These are phyloP conservation scores for Leptopterna dolabrata DNA, from an alignment of 2,888 invertebrate species.

Conservation along the genomic window DNA sequence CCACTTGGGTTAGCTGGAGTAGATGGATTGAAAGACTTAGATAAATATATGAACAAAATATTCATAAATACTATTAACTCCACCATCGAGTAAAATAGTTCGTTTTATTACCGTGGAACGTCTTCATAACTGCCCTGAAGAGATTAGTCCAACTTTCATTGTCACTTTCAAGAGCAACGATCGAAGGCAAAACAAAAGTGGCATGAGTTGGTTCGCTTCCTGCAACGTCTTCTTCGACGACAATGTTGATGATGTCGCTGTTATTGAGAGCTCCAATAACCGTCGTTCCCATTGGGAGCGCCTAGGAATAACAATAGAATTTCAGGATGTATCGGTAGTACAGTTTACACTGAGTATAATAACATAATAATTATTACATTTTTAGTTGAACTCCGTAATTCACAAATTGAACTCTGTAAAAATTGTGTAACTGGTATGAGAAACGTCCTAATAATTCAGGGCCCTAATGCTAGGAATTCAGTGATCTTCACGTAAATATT, in stretches of 20 bases:
- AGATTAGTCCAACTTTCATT: slow-evolving; percentile 41
- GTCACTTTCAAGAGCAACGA: slow-evolving; percentile 25
- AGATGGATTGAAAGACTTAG: too few species aligned
- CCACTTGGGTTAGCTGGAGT: too few species aligned
- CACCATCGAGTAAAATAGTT: too few species aligned
- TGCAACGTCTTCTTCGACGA: slow-evolving; percentile 72
- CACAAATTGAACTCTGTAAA: too few species aligned
- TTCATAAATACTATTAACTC: too few species aligned
- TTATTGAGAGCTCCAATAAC: slow-evolving; percentile 77
- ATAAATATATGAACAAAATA: too few species aligned
- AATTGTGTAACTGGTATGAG: too few species aligned
- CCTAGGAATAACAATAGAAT: slow-evolving; percentile 71
- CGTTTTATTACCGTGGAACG: slow-evolving; percentile 19
- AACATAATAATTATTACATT: too few species aligned
- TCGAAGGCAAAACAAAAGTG: slow-evolving; percentile 16
- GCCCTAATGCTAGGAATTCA: too few species aligned
- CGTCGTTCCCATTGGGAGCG: slow-evolving; percentile 83
- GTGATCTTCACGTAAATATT: too few species aligned
- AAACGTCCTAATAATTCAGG: too few species aligned
- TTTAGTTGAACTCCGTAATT: too few species aligned
- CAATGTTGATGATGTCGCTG: slow-evolving; percentile 69
- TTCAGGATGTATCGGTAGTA: background rate
- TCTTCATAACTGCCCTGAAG: slow-evolving; percentile 20
- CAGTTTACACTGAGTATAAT: background rate
- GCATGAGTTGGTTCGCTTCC: slow-evolving; percentile 64